A percentile compares a stretch with the other conserved stretches of the same genome.
These are phyloP conservation scores for Leucophenga varia DNA, from an alignment of 1,140 invertebrate genomes.

Conservation along the genomic window DNA sequence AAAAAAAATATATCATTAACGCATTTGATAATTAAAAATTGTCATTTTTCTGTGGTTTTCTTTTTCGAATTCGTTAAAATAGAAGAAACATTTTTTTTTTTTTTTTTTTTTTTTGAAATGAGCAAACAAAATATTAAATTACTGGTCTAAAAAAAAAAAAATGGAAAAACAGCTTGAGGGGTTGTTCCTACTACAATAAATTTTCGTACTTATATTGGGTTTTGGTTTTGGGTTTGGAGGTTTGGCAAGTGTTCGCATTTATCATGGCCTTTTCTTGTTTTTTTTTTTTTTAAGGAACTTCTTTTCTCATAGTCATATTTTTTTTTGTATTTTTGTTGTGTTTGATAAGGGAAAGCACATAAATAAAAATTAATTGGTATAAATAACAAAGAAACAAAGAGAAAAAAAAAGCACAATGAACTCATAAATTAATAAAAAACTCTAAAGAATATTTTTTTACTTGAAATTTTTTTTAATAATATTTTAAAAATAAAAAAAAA, in stretches of 20 bases:
- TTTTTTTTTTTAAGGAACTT: conserved; percentile 46
- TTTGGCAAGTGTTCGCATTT: conserved; percentile 33
- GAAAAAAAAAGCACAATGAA: conserved; percentile 19
- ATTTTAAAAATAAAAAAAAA: no score
- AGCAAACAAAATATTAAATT: conserved; percentile 14
- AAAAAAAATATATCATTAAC: conserved; percentile 48
- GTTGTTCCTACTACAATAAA: no score
- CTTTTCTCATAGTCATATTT: no score
- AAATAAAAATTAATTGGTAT: conserved; percentile 42
- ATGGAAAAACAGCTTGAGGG: not conserved
- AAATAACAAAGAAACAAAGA: not conserved
- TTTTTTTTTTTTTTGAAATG: conserved; percentile 9
- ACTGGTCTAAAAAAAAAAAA: conserved; percentile 15
- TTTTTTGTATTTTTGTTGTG: no score
- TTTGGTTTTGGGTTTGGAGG: conserved; percentile 7
- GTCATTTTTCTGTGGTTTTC: conserved; percentile 46
- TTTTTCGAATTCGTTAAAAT: not conserved
- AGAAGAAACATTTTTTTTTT: conserved; percentile 7
- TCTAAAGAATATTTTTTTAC: no score
- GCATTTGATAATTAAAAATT: conserved; percentile 57
- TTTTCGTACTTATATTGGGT: no score
- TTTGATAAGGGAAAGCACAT: conserved; percentile 46
- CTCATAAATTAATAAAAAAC: no score
- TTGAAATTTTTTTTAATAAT: no score
- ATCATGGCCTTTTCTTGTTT: conserved; percentile 19